Conservation (phyloP, 2,113 vertebrate species). For the Phalacrocorax aristotelis region DNA sequence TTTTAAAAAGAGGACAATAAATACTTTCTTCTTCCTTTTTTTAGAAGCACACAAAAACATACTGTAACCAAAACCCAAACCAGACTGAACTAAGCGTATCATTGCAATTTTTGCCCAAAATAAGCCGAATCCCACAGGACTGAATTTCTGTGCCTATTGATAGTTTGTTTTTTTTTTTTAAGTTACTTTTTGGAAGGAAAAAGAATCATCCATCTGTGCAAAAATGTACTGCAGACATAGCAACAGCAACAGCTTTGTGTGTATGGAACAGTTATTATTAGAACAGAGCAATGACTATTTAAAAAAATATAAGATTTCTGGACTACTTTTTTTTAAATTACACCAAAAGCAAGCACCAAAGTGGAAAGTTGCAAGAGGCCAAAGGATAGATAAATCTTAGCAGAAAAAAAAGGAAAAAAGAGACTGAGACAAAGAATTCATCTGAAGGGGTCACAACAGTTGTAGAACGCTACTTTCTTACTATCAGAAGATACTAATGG, state of each 20-base stretch:
- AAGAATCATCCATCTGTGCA: constrained; percentile 50
- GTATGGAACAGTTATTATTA: constrained; percentile 47
- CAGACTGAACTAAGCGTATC: background rate
- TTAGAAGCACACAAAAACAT: background rate
- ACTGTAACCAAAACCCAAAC: constrained; percentile 18
- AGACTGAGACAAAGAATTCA: background rate
- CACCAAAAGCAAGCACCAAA: background rate
- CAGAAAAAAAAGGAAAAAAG: background rate
- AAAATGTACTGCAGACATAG: constrained; percentile 25
- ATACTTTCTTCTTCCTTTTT: background rate
- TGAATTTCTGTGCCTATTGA: constrained; percentile 7
- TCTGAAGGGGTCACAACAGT: background rate
- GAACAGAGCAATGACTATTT: constrained; percentile 12
- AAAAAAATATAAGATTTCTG: background rate
- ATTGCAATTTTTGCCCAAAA: constrained; percentile 24
- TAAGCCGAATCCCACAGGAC: constrained; percentile 1
- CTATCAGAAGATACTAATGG: background rate
- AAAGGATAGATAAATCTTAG: background rate
- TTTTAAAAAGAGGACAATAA: background rate
- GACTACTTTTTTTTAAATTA: background rate
- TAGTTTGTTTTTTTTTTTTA: background rate
- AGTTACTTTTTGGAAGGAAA: constrained; percentile 28
- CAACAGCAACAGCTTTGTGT: constrained; percentile 45
- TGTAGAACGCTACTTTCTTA: background rate
- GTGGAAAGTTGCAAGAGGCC: background rate